These are phyloP conservation scores for Lepus americanus DNA, from an alignment of 2,113 vertebrate species.

Conservation along the genomic window DNA sequence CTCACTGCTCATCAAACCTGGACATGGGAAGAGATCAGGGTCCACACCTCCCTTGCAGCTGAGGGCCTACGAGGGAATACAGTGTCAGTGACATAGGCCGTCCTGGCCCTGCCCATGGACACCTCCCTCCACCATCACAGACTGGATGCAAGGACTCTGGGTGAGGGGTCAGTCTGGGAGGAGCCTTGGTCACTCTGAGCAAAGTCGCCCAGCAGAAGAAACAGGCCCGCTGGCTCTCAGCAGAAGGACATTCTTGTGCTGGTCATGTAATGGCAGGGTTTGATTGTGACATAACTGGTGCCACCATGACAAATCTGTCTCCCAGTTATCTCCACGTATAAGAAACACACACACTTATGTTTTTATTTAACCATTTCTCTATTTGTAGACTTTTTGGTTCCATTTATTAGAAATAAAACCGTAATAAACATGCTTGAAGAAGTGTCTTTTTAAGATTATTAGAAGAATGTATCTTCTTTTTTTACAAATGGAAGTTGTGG, in stretches of 20 bases:
- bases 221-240: accelerated
- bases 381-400: background rate
- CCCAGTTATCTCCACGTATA: background rate
- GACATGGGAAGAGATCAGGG: accelerated
- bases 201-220: background rate
- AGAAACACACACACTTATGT: background rate
- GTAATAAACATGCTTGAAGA: background rate
- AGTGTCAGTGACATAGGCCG: no score
- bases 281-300: accelerated
- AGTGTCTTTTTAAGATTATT: background rate
- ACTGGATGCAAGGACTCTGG: accelerated
- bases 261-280: accelerated
- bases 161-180: accelerated
- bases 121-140: background rate
- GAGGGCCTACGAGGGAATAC: accelerated
- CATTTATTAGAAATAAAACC: background rate
- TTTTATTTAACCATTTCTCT: background rate
- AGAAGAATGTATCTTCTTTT: background rate
- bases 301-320: background rate
- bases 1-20: background rate
- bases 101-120: accelerated
- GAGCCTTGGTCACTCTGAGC: no score
- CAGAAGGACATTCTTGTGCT: accelerated
- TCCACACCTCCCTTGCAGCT: accelerated
- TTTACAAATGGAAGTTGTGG: background rate